Base-by-base conservation (phyloP, 2,888 invertebrate species). In the Polia nebulosa region DNA sequence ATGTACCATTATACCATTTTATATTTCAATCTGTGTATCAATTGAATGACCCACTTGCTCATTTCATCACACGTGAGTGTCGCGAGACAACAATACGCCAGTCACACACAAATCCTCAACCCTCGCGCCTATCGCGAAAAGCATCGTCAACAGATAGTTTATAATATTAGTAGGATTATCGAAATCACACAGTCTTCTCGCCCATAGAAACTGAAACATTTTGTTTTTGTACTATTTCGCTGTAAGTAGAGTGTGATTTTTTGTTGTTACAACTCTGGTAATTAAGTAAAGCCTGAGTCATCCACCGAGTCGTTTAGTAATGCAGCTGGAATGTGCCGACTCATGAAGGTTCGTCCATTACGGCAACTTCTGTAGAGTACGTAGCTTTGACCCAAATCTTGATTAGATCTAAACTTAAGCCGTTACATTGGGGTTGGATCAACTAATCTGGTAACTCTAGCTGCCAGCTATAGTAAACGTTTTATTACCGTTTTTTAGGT, bases 261-360 rank as follows among this genome's bases (percentile, higher is more conserved):
- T 60, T 22, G 25, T 71, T 39, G 25, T 20, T n/a, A 20, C 11
- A 39, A 45, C 53, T 59, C 25, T 49, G 22, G 36, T 39, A 75
- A 74, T 75, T 79, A 74, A 47, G 51, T 25, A 45, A 73, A 51
- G 17, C 7, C 58, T 1, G 25, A 59, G 55, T 75, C 75, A 79
- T 45, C 22, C 41, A 11, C 15, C 17, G 8, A 55, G 27, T 60
- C 55, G 45, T 64, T 55, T 15, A 75, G 41, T 64, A 57, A 69
- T 66, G 44, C 39, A 67, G 34, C 55, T 49, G 49, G 47, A 67
- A 80, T 61, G 36, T 75, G 76, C 69, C 20, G 44, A 75, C 0
- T 76, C 80, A 76, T 9, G 45, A 13, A 41, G 45, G 20, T 17
- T 57, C 62, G 27, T 53, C 36, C 27, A 61, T 80, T 67, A 64